Evolutionary conservation across 2,888 invertebrate species (phyloP).

Genomic region (Galeruca laticollis): DNA sequence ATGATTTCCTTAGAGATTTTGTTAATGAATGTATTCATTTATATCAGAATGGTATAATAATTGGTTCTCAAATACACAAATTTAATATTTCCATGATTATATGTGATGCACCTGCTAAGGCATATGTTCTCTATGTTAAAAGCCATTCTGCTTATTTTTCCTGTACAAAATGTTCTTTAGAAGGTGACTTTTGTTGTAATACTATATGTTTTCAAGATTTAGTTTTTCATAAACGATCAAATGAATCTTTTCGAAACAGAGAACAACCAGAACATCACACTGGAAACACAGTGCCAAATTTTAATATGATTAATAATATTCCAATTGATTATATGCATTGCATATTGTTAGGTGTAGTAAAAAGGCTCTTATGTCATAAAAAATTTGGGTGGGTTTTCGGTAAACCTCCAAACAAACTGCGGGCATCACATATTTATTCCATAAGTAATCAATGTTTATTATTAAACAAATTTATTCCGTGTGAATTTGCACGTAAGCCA

Average conservation of each 20-base stretch:
- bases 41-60: constrained; percentile 4
- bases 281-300: too few relatives aligned
- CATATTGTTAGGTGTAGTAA: constrained; percentile 2
- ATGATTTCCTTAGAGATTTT: not conserved
- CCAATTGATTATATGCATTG: constrained; percentile 4
- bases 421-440: too few relatives aligned
- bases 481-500: not conserved
- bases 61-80: constrained; percentile 4
- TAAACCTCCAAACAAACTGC: not conserved
- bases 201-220: constrained; percentile 2
- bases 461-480: not conserved
- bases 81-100: constrained; percentile 1
- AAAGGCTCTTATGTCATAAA: constrained; percentile 2
- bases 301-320: constrained; percentile 4
- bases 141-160: too few relatives aligned
- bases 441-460: not conserved
- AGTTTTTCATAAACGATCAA: constrained; percentile 2
- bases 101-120: too few relatives aligned
- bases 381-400: constrained; percentile 1
- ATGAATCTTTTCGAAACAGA: constrained; percentile 4
- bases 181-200: constrained; percentile 4
- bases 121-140: constrained; percentile 2
- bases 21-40: constrained; percentile 2
- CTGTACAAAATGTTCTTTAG: not conserved
- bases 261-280: constrained; percentile 4